Evolutionary conservation across 2,888 invertebrate species (phyloP), one percentile per base, ranked within the genome.

Genomic region (Cepaea hortensis): DNA sequence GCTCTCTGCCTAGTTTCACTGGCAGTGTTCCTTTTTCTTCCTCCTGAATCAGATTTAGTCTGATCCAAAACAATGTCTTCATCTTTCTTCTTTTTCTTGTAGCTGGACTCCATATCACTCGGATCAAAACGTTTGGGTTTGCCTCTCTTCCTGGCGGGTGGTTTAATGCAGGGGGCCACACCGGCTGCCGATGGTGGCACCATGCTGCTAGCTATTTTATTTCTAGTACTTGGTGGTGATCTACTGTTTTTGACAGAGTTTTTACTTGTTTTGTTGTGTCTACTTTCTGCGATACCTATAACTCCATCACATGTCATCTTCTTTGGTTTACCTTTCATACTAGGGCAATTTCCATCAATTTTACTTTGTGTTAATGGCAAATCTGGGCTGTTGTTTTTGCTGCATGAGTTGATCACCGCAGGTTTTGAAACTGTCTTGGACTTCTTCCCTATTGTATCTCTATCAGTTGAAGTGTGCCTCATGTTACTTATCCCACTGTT

Each of bases 81-180:
- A 80, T 70, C 81, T 70, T 81, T 81, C n/a, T 75, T 84, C 70
- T 84, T 87, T n/a, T 87, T 87, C 23, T 84, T 87, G 61, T 87
- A 87, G 35, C 84, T 87, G 15, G 87, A 84, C 65, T 87, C 87
- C 81, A 87, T 80, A n/a, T 87, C 87, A 84, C 84, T 84, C 0
- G 87, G 87, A 48, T 87, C 87, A 84, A 84, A 87, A 20, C 75
- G 84, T 72, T 84, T 84, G 18, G 87, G 87, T n/a, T 73, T 35
- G 13, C 87, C 87, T 81, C 87, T 72, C 50, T 84, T 84, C 3
- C 87, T 23, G 7, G 84, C 48, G 20, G 84, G 87, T 73, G 79
- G 81, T 62, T 81, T 84, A 55, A 81, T 65, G 3, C 35, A 65
- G 3, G 23, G n/a, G 20, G 70, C 70, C 15, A 15, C 61, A 50